These are phyloP conservation scores for Chelmon rostratus DNA, from an alignment of 2,797 vertebrate genomes.

Conservation along the genomic window DNA sequence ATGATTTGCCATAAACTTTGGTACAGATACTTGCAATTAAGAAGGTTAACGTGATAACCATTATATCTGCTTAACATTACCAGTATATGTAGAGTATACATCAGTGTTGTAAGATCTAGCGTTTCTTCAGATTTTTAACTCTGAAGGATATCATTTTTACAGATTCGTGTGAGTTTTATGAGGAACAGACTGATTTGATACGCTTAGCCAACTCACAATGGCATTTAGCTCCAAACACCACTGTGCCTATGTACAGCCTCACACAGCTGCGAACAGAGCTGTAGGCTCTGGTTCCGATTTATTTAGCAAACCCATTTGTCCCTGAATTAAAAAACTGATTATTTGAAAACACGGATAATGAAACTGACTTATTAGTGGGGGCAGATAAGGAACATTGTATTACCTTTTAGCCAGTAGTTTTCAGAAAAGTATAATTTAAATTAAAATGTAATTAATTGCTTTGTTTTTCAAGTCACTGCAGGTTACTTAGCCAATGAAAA, in stretches of 20 bases:
- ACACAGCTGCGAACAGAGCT: background rate
- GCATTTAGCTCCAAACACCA: background rate
- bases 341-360: constrained; percentile 7
- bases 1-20: background rate
- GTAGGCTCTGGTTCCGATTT: background rate
- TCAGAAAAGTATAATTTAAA: constrained; percentile 28
- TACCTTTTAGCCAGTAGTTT: constrained; percentile 5
- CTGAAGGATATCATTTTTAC: too few relatives aligned
- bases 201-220: too few relatives aligned
- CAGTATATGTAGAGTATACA: too few relatives aligned
- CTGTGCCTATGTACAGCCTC: background rate
- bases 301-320: constrained; percentile 13
- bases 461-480: constrained; percentile 45
- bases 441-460: constrained; percentile 45
- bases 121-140: too few relatives aligned
- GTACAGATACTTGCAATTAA: background rate
- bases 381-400: background rate
- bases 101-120: too few relatives aligned
- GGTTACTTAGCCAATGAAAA: constrained; percentile 53
- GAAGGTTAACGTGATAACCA: too few relatives aligned
- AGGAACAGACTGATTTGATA: too few relatives aligned
- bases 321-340: constrained; percentile 4
- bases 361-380: background rate
- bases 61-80: too few relatives aligned
- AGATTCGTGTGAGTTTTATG: too few relatives aligned